Evolutionary conservation across 2,888 invertebrate genomes (phyloP).

Genomic region (Acrobasis suavella): DNA sequence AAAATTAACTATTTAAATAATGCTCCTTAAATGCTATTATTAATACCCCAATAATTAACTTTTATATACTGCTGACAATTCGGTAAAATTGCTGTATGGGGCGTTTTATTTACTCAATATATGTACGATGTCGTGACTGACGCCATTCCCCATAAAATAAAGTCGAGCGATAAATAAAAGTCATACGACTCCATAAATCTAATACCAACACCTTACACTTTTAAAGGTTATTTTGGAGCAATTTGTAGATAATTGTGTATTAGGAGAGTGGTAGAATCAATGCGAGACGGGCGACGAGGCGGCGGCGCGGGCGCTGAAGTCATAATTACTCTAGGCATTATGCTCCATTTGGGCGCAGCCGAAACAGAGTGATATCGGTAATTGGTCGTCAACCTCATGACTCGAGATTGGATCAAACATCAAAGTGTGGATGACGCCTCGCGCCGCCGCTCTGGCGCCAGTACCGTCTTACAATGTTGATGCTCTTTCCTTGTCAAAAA

Average conservation of each 20-base stretch:
- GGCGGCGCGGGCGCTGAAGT: conserved; percentile 61
- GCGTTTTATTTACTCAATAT: conserved; percentile 1
- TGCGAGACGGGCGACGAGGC: conserved; percentile 46
- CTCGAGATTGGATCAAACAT: conserved; percentile 76
- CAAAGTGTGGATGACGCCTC: conserved; percentile 69
- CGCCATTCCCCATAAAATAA: conserved; percentile 5
- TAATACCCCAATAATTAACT: background rate
- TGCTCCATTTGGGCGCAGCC: conserved; percentile 76
- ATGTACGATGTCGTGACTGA: conserved; percentile 4
- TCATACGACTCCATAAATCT: conserved; percentile 45
- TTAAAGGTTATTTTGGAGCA: conserved; percentile 54
- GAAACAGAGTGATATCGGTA: conserved; percentile 79
- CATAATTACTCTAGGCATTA: conserved; percentile 81
- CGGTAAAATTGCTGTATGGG: background rate
- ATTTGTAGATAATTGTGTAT: conserved; percentile 62
- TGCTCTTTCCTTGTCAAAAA: conserved; percentile 82
- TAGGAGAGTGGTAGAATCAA: conserved; percentile 58
- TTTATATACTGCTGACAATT: background rate
- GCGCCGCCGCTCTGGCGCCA: conserved; percentile 72
- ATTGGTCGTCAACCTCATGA: conserved; percentile 75
- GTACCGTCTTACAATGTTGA: conserved; percentile 74
- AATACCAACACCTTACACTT: conserved; percentile 42
- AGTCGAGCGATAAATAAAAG: conserved; percentile 27
- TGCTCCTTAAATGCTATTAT: background rate
- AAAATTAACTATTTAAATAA: background rate